Evolutionary conservation across 2,888 invertebrate genomes (phyloP), one percentile per base, ranked within the genome.

Genomic region (Megamerina dolium): DNA sequence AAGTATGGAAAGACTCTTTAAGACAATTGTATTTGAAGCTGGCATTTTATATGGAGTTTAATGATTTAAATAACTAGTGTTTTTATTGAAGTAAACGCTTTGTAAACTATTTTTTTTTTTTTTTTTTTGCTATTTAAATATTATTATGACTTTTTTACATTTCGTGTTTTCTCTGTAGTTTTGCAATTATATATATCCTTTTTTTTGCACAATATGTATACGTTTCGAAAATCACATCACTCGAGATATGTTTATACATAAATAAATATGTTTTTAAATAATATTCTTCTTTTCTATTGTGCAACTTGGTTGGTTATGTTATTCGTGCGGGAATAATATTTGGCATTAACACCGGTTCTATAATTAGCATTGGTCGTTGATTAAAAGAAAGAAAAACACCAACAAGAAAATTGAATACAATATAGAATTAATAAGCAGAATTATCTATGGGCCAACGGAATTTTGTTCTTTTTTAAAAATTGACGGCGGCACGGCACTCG

Each of bases 1-100:
- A 40, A 95, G 80, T 60, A 95, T 77, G 38, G 94, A 94, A 60
- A 95, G 78, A 66, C 92, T 91, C 74, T 84, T 89, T 51, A 95
- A 74, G 57, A 93, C 94, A 61, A 93, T 83, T 55, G 88, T 83
- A 53, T 71, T 70, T 39, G 70, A 70, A 50, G 70, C 60, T 56
- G 66, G 63, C 67, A 68, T 68, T 60, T 58, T 66, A 48, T 23
- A n/a, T n/a, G n/a, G n/a, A 31, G 20, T 30, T 21, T 13, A 27
- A 40, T 33, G 23, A 32, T 33, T 21, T 32, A 32, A 20, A 40
- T 26, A 34, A 26, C 23, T 33, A 17, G 12, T 35, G 20, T 35
- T 23, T 13, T 38, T 38, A 18, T 21, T 40, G 37, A 27, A 32
- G 23, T 31, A 21, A 26, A 21, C 31, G 9, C 12, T 39, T 37